These are phyloP conservation scores for Gobionotothen gibberifrons DNA, from an alignment of 2,797 vertebrate species.

Conservation along the genomic window DNA sequence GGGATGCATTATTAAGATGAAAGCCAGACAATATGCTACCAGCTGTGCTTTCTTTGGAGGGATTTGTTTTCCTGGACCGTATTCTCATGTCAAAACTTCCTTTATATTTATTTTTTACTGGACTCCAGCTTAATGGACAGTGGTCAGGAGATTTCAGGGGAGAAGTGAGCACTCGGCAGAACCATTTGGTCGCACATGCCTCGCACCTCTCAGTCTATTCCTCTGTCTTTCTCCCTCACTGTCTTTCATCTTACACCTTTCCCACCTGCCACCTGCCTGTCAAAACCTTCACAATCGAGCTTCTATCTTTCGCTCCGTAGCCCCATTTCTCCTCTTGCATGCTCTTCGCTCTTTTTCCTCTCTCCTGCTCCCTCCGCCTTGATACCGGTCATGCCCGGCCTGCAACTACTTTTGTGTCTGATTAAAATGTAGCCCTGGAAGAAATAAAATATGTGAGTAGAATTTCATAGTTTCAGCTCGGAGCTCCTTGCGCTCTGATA, in stretches of 20 bases:
- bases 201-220: slow-evolving; percentile 38
- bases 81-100: slow-evolving; percentile 47
- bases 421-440: slow-evolving; percentile 75
- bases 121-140: slow-evolving; percentile 60
- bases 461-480: slow-evolving; percentile 56
- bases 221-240: slow-evolving; percentile 35
- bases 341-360: slow-evolving; percentile 43
- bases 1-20: slow-evolving; percentile 60
- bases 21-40: slow-evolving; percentile 36
- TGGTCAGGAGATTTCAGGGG: slow-evolving; percentile 53
- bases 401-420: slow-evolving; percentile 58
- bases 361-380: slow-evolving; percentile 26
- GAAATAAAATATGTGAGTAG: slow-evolving; percentile 69
- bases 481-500: slow-evolving; percentile 46
- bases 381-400: slow-evolving; percentile 49
- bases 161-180: slow-evolving; percentile 51
- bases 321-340: slow-evolving; percentile 46
- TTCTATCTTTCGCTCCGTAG: slow-evolving; percentile 59
- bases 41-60: background rate
- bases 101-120: slow-evolving; percentile 63
- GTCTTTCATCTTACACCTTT: slow-evolving; percentile 74
- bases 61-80: slow-evolving; percentile 20
- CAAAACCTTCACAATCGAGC: slow-evolving; percentile 70
- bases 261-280: slow-evolving; percentile 74
- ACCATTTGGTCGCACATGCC: slow-evolving; percentile 68